Evolutionary conservation across 2,797 vertebrate species (phyloP).

Genomic region (Acanthurus lineatus): DNA sequence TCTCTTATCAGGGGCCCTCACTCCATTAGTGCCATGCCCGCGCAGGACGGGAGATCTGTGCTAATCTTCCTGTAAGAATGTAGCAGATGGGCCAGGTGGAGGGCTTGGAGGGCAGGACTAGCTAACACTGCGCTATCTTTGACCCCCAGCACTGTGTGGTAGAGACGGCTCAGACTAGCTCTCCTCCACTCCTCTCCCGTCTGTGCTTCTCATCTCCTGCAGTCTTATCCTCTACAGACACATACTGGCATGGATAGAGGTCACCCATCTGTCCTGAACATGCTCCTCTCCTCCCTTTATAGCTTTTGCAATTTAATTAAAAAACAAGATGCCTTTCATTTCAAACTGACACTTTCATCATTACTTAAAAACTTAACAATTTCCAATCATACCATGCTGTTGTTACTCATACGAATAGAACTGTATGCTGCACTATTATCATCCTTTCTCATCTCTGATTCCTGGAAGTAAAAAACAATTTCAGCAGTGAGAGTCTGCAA

Average conservation of each 20-base stretch:
- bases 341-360: constrained; percentile 58
- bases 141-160: constrained; percentile 80
- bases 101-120: constrained; percentile 72
- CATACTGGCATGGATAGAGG: constrained; percentile 64
- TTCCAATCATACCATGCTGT: neutral
- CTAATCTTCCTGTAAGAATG: constrained; percentile 88
- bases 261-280: constrained; percentile 73
- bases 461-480: neutral
- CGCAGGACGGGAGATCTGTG: constrained; percentile 82
- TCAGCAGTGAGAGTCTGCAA: neutral
- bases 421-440: neutral
- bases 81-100: constrained; percentile 83
- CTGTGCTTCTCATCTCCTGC: constrained; percentile 72
- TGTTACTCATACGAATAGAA: constrained; percentile 14
- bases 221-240: constrained; percentile 68
- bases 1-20: constrained; percentile 86
- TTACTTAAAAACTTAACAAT: constrained; percentile 30
- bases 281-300: constrained; percentile 62
- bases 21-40: constrained; percentile 88
- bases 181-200: constrained; percentile 74
- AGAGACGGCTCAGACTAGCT: constrained; percentile 81
- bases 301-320: constrained; percentile 72
- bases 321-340: constrained; percentile 60
- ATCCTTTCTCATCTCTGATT: neutral
- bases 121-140: constrained; percentile 77